Conservation (phyloP, 2,113 vertebrate species). For the Eptesicus fuscus region DNA sequence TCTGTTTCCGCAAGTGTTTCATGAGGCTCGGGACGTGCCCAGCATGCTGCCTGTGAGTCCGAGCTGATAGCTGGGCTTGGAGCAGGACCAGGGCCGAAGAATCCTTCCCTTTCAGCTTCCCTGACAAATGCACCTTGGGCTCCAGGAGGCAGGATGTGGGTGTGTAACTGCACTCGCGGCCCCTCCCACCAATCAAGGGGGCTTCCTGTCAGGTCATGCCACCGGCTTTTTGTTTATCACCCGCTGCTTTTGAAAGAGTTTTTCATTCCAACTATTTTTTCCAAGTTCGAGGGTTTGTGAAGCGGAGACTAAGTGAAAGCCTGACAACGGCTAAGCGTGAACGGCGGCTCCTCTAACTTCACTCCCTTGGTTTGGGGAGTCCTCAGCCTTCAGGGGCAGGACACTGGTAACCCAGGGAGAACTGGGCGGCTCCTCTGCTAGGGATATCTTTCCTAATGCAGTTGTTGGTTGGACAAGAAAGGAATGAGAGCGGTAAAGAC, state of each 20-base stretch:
- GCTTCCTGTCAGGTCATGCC: neutral
- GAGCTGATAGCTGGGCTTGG: constrained; percentile 16
- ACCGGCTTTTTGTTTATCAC: neutral
- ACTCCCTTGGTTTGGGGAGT: neutral
- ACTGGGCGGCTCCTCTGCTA: neutral
- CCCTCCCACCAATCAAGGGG: neutral
- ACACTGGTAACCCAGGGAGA: neutral
- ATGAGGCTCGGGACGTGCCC: neutral
- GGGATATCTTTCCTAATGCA: neutral
- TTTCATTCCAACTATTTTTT: neutral
- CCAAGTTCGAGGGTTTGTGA: neutral
- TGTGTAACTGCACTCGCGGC: neutral
- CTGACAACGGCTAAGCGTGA: neutral
- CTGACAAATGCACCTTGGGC: neutral
- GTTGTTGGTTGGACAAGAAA: neutral
- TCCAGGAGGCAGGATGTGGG: neutral
- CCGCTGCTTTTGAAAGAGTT: neutral
- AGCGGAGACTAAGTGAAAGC: neutral
- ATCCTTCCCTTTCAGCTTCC: constrained; percentile 20
- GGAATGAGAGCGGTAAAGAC: neutral
- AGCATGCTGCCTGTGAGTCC: constrained; percentile 36
- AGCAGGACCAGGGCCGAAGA: neutral
- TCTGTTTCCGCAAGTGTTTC: constrained; percentile 45
- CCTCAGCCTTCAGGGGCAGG: neutral
- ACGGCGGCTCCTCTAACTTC: accelerated